Conservation (phyloP, 2,888 invertebrate genomes). For the Venustoraphidia nigricollis region DNA sequence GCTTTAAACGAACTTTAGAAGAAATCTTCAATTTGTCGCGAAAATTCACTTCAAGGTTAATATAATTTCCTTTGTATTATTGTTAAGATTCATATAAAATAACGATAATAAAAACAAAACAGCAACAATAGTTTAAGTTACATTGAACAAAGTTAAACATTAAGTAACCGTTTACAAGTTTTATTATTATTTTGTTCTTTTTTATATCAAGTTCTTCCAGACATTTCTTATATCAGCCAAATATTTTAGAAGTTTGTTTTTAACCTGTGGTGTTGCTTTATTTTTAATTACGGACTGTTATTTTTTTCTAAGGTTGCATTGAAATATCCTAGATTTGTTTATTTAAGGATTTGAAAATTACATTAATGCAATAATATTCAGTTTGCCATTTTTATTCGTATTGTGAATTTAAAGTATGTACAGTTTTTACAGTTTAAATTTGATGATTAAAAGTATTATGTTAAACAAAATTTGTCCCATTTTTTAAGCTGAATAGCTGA, state of each 20-base stretch:
- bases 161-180: neutral
- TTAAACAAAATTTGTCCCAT: neutral
- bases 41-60: no score
- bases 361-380: neutral
- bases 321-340: neutral
- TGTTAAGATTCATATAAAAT: neutral
- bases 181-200: neutral
- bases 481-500: neutral
- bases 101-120: neutral
- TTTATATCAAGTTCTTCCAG: neutral
- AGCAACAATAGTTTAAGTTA: neutral
- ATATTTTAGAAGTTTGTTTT: neutral
- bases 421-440: conserved; percentile 3
- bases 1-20: no score
- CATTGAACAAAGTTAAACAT: neutral
- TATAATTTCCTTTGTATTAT: no score
- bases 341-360: neutral
- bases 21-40: no score
- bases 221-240: neutral
- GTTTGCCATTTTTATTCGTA: conserved; percentile 4
- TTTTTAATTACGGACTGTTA: neutral
- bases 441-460: neutral
- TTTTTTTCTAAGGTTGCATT: neutral
- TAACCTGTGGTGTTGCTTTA: neutral
- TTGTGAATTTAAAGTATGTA: neutral